These are phyloP conservation scores for Egretta garzetta DNA, from an alignment of 2,113 vertebrate genomes.

Conservation along the genomic window DNA sequence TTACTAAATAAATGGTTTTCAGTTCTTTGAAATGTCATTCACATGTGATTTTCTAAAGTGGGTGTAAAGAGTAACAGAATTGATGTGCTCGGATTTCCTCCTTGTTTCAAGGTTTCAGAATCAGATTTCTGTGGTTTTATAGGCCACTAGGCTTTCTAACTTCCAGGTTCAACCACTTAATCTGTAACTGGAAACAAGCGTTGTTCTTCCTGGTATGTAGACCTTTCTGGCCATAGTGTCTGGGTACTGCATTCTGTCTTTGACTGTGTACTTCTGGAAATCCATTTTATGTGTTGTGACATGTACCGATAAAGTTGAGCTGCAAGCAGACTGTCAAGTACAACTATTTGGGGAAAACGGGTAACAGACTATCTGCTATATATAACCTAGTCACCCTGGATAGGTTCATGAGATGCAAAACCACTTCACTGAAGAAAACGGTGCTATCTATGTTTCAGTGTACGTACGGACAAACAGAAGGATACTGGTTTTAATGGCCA, in stretches of 20 bases:
- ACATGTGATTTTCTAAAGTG: background rate
- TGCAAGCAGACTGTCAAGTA: background rate
- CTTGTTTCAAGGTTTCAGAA: background rate
- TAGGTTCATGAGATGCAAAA: background rate
- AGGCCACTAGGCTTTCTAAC: background rate
- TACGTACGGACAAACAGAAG: background rate
- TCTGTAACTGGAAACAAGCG: background rate
- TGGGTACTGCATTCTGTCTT: background rate
- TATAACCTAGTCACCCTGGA: background rate
- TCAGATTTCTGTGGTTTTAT: background rate
- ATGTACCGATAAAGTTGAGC: background rate
- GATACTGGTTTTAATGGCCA: background rate
- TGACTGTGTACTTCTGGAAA: background rate
- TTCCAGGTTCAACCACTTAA: background rate
- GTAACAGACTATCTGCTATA: accelerated
- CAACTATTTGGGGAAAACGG: background rate
- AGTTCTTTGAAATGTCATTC: background rate
- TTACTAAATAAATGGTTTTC: background rate
- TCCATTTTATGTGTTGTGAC: background rate
- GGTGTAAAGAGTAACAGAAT: background rate
- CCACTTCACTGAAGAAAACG: background rate
- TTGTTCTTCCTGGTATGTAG: background rate
- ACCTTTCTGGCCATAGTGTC: background rate
- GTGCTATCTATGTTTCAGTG: accelerated
- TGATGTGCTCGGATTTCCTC: background rate